phyloP scores from a whole-genome alignment of 1,140 invertebrate species.

The Drosophila pectinifera region DNA sequence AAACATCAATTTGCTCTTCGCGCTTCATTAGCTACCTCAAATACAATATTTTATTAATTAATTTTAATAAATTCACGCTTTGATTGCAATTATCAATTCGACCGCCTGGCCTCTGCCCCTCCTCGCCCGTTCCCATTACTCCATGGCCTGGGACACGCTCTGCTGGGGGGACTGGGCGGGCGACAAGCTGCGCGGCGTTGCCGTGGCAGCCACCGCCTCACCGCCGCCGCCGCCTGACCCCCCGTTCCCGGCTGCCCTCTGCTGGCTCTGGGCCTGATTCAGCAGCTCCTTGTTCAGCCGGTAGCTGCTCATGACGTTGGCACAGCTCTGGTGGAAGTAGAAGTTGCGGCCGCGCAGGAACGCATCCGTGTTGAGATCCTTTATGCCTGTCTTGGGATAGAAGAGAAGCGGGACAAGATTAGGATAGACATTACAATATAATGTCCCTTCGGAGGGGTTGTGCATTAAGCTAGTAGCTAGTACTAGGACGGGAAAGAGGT shows the following conservation, averaged over 20 bases:
- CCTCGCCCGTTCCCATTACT: constrained; percentile 21
- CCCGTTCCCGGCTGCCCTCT: constrained; percentile 27
- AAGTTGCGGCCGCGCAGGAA: constrained; percentile 83
- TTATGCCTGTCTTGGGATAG: constrained; percentile 84
- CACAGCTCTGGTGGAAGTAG: constrained; percentile 84
- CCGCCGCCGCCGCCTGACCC: background rate
- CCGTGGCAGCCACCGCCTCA: constrained; percentile 42
- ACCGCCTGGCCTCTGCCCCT: background rate
- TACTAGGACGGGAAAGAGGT: background rate
- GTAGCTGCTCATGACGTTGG: constrained; percentile 83
- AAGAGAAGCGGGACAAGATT: constrained; percentile 23
- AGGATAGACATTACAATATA: no score
- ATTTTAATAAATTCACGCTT: constrained; percentile 80
- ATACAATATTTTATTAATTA: constrained; percentile 67
- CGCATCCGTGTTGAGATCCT: constrained; percentile 81
- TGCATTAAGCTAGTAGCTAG: constrained; percentile 18
- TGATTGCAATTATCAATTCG: constrained; percentile 64
- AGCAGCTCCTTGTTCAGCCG: constrained; percentile 78
- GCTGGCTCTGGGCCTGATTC: constrained; percentile 66
- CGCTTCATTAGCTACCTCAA: constrained; percentile 74
- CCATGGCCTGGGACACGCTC: constrained; percentile 62
- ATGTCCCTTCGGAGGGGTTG: background rate
- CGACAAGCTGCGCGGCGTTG: constrained; percentile 68
- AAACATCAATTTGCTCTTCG: constrained; percentile 47
- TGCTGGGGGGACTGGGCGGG: constrained; percentile 74